These are phyloP conservation scores for Rousettus leschenaultii DNA, from an alignment of 2,113 vertebrate species.

Conservation along the genomic window DNA sequence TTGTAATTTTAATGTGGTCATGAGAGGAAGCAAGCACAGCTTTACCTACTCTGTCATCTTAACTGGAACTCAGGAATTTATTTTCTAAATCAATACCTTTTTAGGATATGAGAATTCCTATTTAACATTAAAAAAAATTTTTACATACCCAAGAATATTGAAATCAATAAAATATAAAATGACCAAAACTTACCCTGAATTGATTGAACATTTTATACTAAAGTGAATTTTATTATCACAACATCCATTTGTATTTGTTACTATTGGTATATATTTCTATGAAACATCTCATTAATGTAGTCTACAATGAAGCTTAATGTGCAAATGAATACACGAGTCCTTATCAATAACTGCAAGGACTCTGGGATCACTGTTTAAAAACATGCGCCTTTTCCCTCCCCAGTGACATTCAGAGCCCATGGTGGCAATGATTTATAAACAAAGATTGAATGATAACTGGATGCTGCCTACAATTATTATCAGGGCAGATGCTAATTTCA, in stretches of 20 bases:
- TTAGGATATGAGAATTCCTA: background rate
- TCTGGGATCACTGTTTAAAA: background rate
- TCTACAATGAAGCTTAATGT: background rate
- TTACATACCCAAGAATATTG: background rate
- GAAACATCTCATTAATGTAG: background rate
- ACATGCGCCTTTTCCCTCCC: background rate
- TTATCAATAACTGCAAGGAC: background rate
- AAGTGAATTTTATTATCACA: background rate
- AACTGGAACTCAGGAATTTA: background rate
- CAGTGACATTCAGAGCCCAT: background rate
- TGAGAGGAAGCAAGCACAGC: too few species aligned
- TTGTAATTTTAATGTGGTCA: too few species aligned
- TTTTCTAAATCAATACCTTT: background rate
- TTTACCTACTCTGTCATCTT: too few species aligned
- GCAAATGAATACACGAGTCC: background rate
- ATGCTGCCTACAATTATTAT: background rate
- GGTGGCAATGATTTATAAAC: background rate
- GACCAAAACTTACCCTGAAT: background rate
- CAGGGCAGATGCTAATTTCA: background rate
- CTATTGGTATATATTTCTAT: background rate
- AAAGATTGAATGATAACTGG: background rate
- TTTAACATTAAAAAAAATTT: background rate
- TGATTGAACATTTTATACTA: background rate
- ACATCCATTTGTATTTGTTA: background rate
- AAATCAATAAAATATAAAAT: background rate